phyloP scores from a whole-genome alignment of 2,888 invertebrate genomes.

The Euzophera pinguis region DNA sequence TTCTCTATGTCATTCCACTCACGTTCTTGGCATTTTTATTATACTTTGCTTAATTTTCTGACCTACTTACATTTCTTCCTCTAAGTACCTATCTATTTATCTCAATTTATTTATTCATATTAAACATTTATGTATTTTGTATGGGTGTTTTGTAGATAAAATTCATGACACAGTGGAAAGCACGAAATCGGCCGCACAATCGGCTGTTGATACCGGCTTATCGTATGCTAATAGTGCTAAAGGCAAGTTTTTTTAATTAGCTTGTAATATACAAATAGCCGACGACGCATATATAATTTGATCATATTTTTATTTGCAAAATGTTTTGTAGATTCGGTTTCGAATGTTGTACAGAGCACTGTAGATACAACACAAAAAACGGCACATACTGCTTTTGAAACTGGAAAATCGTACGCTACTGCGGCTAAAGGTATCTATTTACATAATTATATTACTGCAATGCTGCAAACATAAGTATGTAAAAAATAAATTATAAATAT shows the following conservation, averaged over 20 bases:
- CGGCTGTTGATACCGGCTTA: slow-evolving; percentile 33
- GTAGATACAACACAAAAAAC: slow-evolving; percentile 49
- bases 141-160: slow-evolving; percentile 21
- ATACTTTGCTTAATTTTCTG: slow-evolving; percentile 10
- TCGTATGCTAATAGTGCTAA: slow-evolving; percentile 23
- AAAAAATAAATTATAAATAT: too few species aligned
- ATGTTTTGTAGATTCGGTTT: slow-evolving; percentile 36
- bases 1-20: slow-evolving; percentile 3
- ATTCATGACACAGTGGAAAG: slow-evolving; percentile 26
- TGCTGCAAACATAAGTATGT: too few species aligned
- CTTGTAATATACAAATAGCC: too few species aligned
- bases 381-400: slow-evolving; percentile 44
- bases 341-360: slow-evolving; percentile 38
- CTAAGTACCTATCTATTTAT: not conserved
- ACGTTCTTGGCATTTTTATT: slow-evolving; percentile 16
- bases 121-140: slow-evolving; percentile 12
- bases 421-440: slow-evolving; percentile 59
- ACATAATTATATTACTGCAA: too few species aligned
- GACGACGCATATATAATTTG: too few species aligned
- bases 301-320: slow-evolving; percentile 7
- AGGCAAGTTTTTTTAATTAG: slow-evolving; percentile 20
- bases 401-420: slow-evolving; percentile 50
- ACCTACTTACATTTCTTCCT: not conserved
- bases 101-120: too few species aligned
- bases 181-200: slow-evolving; percentile 42